Percentiles rank a stretch among this genome's conserved stretches.
phyloP scores from a whole-genome alignment of 2,113 vertebrate species.

The Cervus canadensis region DNA sequence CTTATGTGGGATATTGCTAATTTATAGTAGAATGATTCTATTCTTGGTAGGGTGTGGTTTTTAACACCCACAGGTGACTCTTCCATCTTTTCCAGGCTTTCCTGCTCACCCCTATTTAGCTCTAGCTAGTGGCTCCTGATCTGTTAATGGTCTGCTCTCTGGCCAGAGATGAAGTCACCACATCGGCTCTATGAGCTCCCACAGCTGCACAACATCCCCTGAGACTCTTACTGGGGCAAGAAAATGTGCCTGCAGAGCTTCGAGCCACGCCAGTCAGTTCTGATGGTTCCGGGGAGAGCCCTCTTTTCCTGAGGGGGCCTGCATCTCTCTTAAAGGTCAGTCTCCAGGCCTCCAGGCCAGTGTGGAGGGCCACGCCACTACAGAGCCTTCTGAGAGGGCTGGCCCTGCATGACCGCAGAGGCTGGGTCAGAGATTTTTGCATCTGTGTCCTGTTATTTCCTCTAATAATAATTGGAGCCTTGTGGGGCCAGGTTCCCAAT shows the following conservation, averaged over 20 bases:
- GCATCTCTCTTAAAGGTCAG: background rate
- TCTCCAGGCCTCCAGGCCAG: background rate
- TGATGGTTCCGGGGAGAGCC: background rate
- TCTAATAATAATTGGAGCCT: background rate
- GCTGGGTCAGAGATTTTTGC: background rate
- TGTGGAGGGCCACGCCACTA: too few relatives aligned
- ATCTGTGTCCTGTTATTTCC: background rate
- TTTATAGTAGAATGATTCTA: background rate
- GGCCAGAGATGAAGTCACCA: constrained; percentile 54
- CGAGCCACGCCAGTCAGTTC: background rate
- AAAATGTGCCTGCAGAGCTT: background rate
- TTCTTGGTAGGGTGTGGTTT: background rate
- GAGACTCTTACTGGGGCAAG: background rate
- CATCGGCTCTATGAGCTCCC: background rate
- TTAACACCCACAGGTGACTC: background rate
- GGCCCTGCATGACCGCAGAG: rapidly evolving
- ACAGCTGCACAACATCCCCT: constrained; percentile 30
- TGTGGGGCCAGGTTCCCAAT: background rate
- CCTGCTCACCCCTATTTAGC: background rate
- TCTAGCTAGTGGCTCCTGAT: background rate
- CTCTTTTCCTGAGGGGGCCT: background rate
- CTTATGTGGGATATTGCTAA: background rate
- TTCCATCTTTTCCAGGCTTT: background rate
- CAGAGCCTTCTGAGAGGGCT: background rate
- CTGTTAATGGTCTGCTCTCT: background rate